phyloP scores from a whole-genome alignment of 1,140 invertebrate species.

The Leptestheria dahalacensis region DNA sequence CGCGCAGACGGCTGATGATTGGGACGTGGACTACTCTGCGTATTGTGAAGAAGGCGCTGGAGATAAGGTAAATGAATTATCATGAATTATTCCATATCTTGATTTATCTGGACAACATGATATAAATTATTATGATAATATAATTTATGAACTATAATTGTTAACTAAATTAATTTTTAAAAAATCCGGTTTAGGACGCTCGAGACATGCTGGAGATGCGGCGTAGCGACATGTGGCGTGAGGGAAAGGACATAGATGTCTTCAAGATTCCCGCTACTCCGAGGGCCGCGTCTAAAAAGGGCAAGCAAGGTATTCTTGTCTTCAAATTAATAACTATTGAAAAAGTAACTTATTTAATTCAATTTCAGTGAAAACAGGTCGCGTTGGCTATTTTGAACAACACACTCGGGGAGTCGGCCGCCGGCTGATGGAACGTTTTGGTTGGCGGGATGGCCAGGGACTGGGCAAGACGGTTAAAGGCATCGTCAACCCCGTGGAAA shows the following conservation, averaged over 20 bases:
- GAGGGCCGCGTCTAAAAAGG: background rate
- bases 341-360: background rate
- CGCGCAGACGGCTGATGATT: constrained; percentile 41
- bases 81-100: too few relatives aligned
- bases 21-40: constrained; percentile 41
- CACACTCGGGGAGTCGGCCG: constrained; percentile 34
- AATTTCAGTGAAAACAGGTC: background rate
- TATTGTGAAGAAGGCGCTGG: constrained; percentile 34
- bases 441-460: constrained; percentile 39
- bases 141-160: too few relatives aligned
- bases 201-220: constrained; percentile 28
- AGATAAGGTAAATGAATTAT: constrained; percentile 18
- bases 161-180: too few relatives aligned
- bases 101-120: too few relatives aligned
- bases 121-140: too few relatives aligned
- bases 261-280: constrained; percentile 10
- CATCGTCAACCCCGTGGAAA: constrained; percentile 22
- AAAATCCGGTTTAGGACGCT: too few relatives aligned
- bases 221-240: constrained; percentile 23
- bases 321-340: too few relatives aligned
- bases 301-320: background rate
- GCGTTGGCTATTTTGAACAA: constrained; percentile 32
- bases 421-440: constrained; percentile 35
- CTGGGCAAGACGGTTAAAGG: constrained; percentile 30
- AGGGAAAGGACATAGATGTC: constrained; percentile 19